Conservation (phyloP, 2,113 vertebrate species). For the Apaloderma vittatum region DNA sequence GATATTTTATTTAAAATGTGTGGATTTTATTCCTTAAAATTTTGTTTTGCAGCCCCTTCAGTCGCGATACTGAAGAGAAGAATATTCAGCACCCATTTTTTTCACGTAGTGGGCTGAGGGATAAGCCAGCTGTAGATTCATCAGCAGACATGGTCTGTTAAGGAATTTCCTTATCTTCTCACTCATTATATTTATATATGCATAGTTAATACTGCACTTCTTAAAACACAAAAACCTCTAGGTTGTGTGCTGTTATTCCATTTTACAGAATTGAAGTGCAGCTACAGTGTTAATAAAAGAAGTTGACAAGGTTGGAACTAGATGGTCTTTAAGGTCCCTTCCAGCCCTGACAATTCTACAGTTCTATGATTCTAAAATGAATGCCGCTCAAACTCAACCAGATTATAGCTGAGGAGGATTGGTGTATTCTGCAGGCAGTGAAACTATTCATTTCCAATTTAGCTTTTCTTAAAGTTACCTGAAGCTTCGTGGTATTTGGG, state of each 20-base stretch:
- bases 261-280: not conserved
- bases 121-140: not conserved
- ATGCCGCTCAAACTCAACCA: not conserved
- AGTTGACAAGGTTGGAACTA: not conserved
- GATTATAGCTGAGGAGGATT: not conserved
- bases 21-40: not conserved
- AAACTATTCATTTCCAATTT: not conserved
- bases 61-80: slow-evolving; percentile 20
- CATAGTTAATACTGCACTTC: not conserved
- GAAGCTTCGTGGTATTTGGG: not conserved
- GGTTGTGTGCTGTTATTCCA: not conserved
- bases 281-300: not conserved
- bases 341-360: too few species aligned
- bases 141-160: slow-evolving; percentile 64
- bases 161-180: not conserved
- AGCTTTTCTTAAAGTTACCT: not conserved
- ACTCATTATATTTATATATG: not conserved
- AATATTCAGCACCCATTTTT: not conserved
- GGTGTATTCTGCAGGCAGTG: not conserved
- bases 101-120: not conserved
- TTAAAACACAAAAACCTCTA: not conserved
- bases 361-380: not conserved
- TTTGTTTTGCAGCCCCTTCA: slow-evolving; percentile 33
- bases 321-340: too few species aligned
- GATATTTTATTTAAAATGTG: not conserved